A percentile compares a stretch with the other conserved stretches of the same genome.
Evolutionary conservation across 2,797 vertebrate genomes (phyloP).

Genomic region (Thaleichthys pacificus): DNA sequence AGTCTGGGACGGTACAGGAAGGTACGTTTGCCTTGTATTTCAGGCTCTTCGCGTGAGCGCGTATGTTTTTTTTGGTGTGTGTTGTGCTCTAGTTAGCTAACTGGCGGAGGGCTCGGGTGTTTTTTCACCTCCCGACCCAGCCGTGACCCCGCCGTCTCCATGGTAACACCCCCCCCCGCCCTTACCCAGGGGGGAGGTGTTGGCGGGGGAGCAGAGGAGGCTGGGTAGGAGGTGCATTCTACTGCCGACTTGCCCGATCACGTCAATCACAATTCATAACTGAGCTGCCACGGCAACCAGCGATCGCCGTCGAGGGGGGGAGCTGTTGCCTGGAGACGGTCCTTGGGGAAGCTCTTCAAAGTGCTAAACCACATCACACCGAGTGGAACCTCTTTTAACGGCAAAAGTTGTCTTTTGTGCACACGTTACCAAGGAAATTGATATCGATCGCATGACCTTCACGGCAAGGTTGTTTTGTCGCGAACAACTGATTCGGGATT

Average conservation of each 20-base stretch:
- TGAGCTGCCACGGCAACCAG: slow-evolving; percentile 7
- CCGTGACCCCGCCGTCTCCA: slow-evolving; percentile 10
- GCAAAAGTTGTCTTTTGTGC: too few relatives aligned
- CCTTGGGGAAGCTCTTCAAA: not conserved
- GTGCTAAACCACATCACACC: not conserved
- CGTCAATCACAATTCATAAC: not conserved
- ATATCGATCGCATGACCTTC: too few relatives aligned
- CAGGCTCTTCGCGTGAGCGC: slow-evolving; percentile 1
- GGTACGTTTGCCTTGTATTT: not conserved
- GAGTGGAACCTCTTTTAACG: too few relatives aligned
- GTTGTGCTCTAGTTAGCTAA: slow-evolving; percentile 9
- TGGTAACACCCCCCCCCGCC: not conserved
- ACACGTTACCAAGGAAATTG: too few relatives aligned
- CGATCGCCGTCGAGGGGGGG: not conserved
- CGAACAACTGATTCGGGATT: too few relatives aligned
- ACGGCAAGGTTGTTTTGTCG: too few relatives aligned
- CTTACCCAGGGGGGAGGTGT: not conserved
- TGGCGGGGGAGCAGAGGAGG: slow-evolving; percentile 1
- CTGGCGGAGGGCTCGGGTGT: not conserved
- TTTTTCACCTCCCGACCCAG: slow-evolving; percentile 16
- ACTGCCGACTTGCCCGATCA: slow-evolving; percentile 7
- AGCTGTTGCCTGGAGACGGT: slow-evolving; percentile 9
- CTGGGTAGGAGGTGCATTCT: slow-evolving; percentile 7
- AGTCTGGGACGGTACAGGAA: not conserved
- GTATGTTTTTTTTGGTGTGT: not conserved